phyloP scores from a whole-genome alignment of 2,888 invertebrate species.

The Lasius platythorax region DNA sequence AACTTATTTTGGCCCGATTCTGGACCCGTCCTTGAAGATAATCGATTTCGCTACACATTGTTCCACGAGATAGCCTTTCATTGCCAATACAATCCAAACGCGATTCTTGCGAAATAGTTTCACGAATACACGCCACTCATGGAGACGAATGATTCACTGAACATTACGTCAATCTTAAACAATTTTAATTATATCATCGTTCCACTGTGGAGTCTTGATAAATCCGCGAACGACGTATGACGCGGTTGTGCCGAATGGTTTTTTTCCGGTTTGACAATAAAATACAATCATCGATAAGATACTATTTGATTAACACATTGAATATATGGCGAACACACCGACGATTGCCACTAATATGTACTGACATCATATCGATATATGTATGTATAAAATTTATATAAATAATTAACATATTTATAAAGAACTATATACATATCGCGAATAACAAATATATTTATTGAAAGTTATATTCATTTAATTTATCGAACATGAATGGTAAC shows the following conservation, averaged over 20 bases:
- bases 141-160: slow-evolving; percentile 14
- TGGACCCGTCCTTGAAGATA: slow-evolving; percentile 32
- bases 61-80: not conserved
- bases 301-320: not conserved
- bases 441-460: not conserved
- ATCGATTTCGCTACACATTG: slow-evolving; percentile 49
- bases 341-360: no score
- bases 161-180: slow-evolving; percentile 62
- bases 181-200: slow-evolving; percentile 58
- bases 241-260: slow-evolving; percentile 5
- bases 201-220: slow-evolving; percentile 14
- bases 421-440: not conserved
- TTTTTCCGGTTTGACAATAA: slow-evolving; percentile 39
- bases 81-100: not conserved
- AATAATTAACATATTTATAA: no score
- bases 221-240: slow-evolving; percentile 9
- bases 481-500: no score
- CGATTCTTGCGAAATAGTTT: not conserved
- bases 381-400: no score
- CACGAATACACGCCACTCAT: not conserved
- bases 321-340: not conserved
- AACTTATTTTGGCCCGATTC: not conserved
- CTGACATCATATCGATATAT: no score
- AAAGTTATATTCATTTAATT: not conserved
- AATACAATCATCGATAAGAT: slow-evolving; percentile 17